These are phyloP conservation scores for Thunnus albacares DNA, from an alignment of 2,797 vertebrate genomes.

Conservation along the genomic window DNA sequence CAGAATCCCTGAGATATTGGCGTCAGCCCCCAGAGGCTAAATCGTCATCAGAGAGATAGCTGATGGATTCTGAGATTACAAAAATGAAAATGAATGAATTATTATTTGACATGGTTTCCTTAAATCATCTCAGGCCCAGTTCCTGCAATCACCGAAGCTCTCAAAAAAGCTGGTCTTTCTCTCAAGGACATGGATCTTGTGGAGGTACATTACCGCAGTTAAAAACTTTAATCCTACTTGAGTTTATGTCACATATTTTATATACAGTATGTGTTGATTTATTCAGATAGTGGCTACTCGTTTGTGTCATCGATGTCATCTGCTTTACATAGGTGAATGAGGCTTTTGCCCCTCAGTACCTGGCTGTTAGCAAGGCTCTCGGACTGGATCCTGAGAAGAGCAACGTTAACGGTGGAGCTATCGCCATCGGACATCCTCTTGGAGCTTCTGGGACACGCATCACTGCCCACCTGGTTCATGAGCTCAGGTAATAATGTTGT, in stretches of 20 bases:
- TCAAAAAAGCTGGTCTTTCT: constrained; percentile 93
- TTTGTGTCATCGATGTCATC: not conserved
- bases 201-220: constrained; percentile 86
- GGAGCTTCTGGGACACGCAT: constrained; percentile 95
- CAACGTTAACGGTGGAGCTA: constrained; percentile 95
- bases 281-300: not conserved
- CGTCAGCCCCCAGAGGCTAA: too few species aligned
- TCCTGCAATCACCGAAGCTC: constrained; percentile 92
- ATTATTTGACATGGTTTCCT: not conserved
- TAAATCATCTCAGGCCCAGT: constrained; percentile 90
- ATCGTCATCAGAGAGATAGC: too few species aligned
- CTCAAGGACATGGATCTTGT: constrained; percentile 96
- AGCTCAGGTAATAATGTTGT: constrained; percentile 88
- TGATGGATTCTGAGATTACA: too few species aligned
- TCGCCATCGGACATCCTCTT: constrained; percentile 95
- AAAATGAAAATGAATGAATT: not conserved
- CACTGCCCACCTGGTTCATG: constrained; percentile 93
- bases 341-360: constrained; percentile 95
- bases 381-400: constrained; percentile 92
- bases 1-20: too few species aligned
- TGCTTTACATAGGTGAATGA: constrained; percentile 92
- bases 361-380: constrained; percentile 91
- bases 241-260: not conserved
- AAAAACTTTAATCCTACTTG: not conserved
- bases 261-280: not conserved